Evolutionary conservation across 2,113 vertebrate species (phyloP).

Genomic region (Equus przewalskii): DNA sequence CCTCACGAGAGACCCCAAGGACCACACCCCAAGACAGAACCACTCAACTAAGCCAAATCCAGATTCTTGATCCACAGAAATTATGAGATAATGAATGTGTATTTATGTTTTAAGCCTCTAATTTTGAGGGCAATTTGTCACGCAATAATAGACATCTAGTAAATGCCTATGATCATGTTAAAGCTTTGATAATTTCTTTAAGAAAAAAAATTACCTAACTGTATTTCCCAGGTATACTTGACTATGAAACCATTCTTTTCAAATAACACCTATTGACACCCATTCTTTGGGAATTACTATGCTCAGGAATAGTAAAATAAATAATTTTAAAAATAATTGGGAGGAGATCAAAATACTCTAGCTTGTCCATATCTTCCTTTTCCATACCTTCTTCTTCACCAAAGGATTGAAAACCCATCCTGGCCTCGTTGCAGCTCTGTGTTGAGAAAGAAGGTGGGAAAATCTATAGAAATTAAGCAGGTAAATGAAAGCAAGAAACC

Average conservation of each 20-base stretch:
- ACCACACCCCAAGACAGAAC: neutral
- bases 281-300: neutral
- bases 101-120: neutral
- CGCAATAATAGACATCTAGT: neutral
- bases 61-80: neutral
- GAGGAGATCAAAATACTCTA: neutral
- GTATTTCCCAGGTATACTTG: neutral
- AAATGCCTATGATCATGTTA: neutral
- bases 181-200: constrained; percentile 1
- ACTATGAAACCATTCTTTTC: neutral
- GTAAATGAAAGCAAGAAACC: neutral
- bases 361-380: neutral
- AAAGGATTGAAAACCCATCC: neutral
- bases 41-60: neutral
- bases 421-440: neutral
- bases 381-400: neutral
- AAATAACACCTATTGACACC: neutral
- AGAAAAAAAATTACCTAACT: neutral
- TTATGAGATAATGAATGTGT: neutral
- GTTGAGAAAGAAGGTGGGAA: neutral
- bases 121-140: neutral
- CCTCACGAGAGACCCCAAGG: neutral
- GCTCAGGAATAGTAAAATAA: neutral
- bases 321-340: neutral
- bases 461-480: neutral